Percentiles rank a stretch among this genome's conserved stretches.
phyloP scores from a whole-genome alignment of 2,797 vertebrate species.

The Lithobates pipiens region DNA sequence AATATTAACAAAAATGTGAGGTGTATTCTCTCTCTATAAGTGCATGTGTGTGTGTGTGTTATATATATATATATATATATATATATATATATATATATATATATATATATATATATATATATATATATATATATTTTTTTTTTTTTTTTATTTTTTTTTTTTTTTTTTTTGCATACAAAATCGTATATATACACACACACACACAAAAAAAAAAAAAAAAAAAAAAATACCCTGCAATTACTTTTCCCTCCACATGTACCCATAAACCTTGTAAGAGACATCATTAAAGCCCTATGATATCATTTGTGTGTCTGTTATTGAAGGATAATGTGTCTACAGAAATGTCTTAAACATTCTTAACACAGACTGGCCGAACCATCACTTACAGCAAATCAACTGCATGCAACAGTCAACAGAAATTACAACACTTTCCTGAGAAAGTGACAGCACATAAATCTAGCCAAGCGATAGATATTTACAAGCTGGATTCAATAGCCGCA shows the following conservation, averaged over 20 bases:
- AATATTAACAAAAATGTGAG: too few relatives aligned
- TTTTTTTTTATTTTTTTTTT: too few relatives aligned
- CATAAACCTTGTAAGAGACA: neutral
- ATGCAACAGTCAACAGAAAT: constrained; percentile 22
- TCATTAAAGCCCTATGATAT: neutral
- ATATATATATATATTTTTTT: too few relatives aligned
- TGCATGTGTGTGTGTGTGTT: too few relatives aligned
- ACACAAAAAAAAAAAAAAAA: too few relatives aligned
- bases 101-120: too few relatives aligned
- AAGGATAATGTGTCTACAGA: neutral
- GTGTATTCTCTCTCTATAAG: too few relatives aligned
- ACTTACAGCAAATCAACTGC: constrained; percentile 9
- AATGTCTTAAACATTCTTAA: neutral
- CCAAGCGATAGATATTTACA: constrained; percentile 29
- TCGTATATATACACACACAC: too few relatives aligned
- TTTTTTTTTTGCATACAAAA: too few relatives aligned
- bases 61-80: too few relatives aligned
- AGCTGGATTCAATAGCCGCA: constrained; percentile 31
- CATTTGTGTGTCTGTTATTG: neutral
- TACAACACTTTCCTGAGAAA: neutral
- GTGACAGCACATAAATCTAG: constrained; percentile 39
- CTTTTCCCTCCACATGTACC: neutral
- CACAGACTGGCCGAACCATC: neutral
- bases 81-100: too few relatives aligned
- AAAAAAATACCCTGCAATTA: neutral